phyloP scores from a whole-genome alignment of 2,797 vertebrate species.

The Chromobotia macracanthus region DNA sequence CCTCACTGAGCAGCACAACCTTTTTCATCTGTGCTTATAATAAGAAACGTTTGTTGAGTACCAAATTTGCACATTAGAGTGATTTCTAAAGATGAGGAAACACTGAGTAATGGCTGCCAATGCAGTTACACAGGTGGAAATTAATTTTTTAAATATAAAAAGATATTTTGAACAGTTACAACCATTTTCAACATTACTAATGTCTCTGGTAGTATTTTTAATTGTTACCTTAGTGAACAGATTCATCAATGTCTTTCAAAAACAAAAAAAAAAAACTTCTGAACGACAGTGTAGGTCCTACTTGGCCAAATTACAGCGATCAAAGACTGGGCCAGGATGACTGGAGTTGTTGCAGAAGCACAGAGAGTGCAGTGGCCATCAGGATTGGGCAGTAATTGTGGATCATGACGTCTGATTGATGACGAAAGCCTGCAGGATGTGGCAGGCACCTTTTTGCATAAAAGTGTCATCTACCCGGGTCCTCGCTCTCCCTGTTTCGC shows the following conservation, averaged over 20 bases:
- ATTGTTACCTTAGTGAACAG: not conserved
- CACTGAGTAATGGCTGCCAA: not conserved
- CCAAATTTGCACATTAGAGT: not conserved
- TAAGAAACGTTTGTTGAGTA: not conserved
- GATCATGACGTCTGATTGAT: constrained; percentile 73
- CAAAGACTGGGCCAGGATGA: not conserved
- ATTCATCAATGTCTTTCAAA: not conserved
- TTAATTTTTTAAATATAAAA: not conserved
- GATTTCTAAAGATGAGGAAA: constrained; percentile 2
- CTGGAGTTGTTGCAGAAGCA: not conserved
- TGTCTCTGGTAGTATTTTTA: not conserved
- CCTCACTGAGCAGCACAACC: not conserved
- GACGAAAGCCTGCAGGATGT: constrained; percentile 64
- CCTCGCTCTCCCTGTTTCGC: constrained; percentile 49
- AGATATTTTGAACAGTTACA: not conserved
- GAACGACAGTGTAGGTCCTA: not conserved
- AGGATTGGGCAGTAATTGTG: constrained; percentile 63
- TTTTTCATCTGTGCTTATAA: constrained; percentile 6
- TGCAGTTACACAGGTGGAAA: not conserved
- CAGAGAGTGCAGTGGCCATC: not conserved
- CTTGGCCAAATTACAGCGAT: not conserved
- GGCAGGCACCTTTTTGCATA: constrained; percentile 62
- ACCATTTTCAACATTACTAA: not conserved
- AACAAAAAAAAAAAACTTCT: not conserved
- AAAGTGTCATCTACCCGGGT: constrained; percentile 59